Evolutionary conservation across 2,888 invertebrate genomes (phyloP), one percentile per base, ranked within the genome.

Genomic region (Camptogramma bilineatum): DNA sequence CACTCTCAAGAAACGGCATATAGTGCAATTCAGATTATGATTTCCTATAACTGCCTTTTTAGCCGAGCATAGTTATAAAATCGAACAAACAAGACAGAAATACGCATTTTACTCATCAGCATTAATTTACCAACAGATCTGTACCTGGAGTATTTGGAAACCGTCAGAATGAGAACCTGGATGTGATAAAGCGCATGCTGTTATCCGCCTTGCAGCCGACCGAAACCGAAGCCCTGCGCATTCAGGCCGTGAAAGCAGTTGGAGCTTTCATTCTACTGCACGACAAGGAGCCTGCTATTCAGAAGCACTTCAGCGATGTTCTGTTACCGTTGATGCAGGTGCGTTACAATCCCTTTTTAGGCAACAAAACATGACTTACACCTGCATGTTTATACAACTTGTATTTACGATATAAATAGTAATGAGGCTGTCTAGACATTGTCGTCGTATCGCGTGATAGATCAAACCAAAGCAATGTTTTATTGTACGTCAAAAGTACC

Each of bases 111-210:
- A 24, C 21, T 50, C 4, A 28, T 16, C 51, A 52, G 34, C 50
- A 19, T 8, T 19, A 16, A 47, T 21, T 50, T 53, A 50, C 69
- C 85, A 69, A 64, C 86, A 97, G 97, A 72, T 96, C 97, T 76
- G 98, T 99, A 39, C 99, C 99, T 21, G 98, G 98, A 42, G 97
- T 99, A 58, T 99, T 99, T 94, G 99, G 99, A 44, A 98, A 98
- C 85, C 97, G 98, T 82, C 98, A 99, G 85, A 94, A 95, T 69
- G 96, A 97, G 82, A 98, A 99, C 87, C 87, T 99, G 72, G 97
- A 97, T 77, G 94, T 98, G 39, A 99, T 99, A 77, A 99, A 99
- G 84, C 97, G 98, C 87, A 99, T 99, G 99, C 88, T 99, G 76
- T 94, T 96, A 68, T 96, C 97, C 77, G 96, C 97, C 64, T 92